phyloP scores from a whole-genome alignment of 2,888 invertebrate species.

The Epirrita christyi region DNA sequence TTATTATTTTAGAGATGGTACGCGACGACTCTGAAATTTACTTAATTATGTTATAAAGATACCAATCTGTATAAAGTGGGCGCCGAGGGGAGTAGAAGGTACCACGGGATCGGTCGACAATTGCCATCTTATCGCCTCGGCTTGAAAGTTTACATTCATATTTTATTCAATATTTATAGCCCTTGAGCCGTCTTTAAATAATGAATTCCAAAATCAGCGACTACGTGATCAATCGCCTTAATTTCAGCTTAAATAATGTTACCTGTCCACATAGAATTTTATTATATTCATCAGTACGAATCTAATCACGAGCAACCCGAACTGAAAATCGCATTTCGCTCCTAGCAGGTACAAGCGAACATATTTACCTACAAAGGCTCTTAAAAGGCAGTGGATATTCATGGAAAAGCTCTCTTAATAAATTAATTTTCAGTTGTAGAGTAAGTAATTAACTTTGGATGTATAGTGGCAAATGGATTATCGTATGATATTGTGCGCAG shows the following conservation, averaged over 20 bases:
- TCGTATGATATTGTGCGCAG: too few relatives aligned
- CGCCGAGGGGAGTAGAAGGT: constrained; percentile 41
- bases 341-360: constrained; percentile 22
- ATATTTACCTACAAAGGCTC: constrained; percentile 37
- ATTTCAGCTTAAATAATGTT: constrained; percentile 38
- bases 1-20: constrained; percentile 64
- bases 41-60: constrained; percentile 76
- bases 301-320: constrained; percentile 34
- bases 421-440: constrained; percentile 29
- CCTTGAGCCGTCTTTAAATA: constrained; percentile 12
- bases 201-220: constrained; percentile 22
- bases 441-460: constrained; percentile 30
- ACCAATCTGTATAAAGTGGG: constrained; percentile 67
- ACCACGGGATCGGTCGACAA: constrained; percentile 51
- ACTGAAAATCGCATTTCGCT: constrained; percentile 29
- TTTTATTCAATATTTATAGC: constrained; percentile 33
- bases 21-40: constrained; percentile 70
- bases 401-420: constrained; percentile 27
- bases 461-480: constrained; percentile 35
- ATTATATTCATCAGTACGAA: constrained; percentile 36
- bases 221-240: constrained; percentile 32
- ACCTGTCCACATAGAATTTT: constrained; percentile 25
- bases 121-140: constrained; percentile 48
- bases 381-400: constrained; percentile 23
- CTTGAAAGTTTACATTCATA: constrained; percentile 40